These are phyloP conservation scores for Stenodera caucasica DNA, from an alignment of 2,888 invertebrate species.

Conservation along the genomic window DNA sequence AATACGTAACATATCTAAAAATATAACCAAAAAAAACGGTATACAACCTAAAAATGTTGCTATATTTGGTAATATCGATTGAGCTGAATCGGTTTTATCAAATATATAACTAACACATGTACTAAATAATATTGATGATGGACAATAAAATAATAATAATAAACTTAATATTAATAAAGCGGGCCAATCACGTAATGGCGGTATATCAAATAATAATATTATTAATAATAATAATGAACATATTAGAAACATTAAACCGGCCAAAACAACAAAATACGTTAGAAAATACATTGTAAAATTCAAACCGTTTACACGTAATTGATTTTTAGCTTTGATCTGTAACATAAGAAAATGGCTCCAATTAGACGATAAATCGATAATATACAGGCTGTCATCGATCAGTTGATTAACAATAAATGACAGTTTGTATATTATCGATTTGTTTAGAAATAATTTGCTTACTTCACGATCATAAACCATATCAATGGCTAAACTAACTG, in stretches of 20 bases:
- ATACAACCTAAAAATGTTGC: slow-evolving; percentile 74
- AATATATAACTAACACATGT: slow-evolving; percentile 79
- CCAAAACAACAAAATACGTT: slow-evolving; percentile 73
- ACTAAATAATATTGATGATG: slow-evolving; percentile 74
- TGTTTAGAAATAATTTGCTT: slow-evolving; percentile 34
- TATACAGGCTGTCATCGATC: too few relatives aligned
- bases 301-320: slow-evolving; percentile 78
- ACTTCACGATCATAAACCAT: slow-evolving; percentile 85
- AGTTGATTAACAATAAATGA: too few relatives aligned
- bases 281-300: slow-evolving; percentile 74
- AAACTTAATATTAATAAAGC: slow-evolving; percentile 69
- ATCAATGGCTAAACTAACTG: slow-evolving; percentile 76
- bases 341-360: slow-evolving; percentile 37
- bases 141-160: slow-evolving; percentile 71
- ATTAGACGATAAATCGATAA: too few relatives aligned
- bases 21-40: slow-evolving; percentile 72
- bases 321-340: slow-evolving; percentile 80
- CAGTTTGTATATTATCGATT: too few relatives aligned
- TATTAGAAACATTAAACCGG: slow-evolving; percentile 69
- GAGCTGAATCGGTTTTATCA: slow-evolving; percentile 80
- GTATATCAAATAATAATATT: slow-evolving; percentile 70
- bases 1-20: slow-evolving; percentile 71
- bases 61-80: slow-evolving; percentile 76
- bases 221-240: slow-evolving; percentile 65
- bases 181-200: slow-evolving; percentile 69